Evolutionary conservation across 2,113 vertebrate species (phyloP).

Genomic region (Tragelaphus scriptus): DNA sequence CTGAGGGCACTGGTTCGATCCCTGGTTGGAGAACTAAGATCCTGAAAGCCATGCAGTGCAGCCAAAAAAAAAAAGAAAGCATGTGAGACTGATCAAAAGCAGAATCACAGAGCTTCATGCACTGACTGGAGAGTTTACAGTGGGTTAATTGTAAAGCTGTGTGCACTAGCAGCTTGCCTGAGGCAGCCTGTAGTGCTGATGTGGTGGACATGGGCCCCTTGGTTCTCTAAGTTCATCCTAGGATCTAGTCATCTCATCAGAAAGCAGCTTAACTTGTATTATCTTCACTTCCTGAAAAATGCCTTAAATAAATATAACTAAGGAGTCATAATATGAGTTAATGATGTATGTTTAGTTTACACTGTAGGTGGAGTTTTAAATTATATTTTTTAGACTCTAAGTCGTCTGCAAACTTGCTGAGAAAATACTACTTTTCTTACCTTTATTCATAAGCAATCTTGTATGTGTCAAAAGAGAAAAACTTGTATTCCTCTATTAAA

Average conservation of each 20-base stretch:
- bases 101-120: background rate
- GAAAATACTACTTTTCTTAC: background rate
- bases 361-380: background rate
- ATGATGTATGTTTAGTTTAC: background rate
- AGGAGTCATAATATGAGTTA: background rate
- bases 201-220: accelerated
- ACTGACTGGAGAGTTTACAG: background rate
- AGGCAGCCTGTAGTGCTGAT: background rate
- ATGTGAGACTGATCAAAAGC: background rate
- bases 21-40: background rate
- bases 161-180: background rate
- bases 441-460: background rate
- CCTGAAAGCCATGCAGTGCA: background rate
- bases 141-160: accelerated
- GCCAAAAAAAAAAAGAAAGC: background rate
- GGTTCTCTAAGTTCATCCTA: background rate
- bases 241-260: background rate
- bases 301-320: background rate
- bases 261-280: background rate
- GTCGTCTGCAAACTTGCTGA: background rate
- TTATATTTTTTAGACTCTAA: background rate
- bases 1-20: background rate
- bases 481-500: background rate
- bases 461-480: background rate
- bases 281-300: background rate